Base-by-base conservation (phyloP, 2,888 invertebrate species). In the Aproaerema taeniolella region DNA sequence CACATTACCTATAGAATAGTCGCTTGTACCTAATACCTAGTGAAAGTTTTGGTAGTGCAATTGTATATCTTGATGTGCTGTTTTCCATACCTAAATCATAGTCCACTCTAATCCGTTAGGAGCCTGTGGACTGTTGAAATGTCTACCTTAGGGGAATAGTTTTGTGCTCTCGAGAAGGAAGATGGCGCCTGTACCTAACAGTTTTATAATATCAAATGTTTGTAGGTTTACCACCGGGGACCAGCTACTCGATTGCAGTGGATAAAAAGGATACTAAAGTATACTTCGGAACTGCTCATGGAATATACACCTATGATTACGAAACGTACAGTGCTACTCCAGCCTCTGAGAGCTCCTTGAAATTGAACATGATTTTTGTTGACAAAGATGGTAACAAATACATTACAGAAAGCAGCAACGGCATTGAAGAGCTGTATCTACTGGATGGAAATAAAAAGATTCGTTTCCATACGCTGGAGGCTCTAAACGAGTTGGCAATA, bases 331-430 rank as follows among this genome's bases (percentile, higher is more conserved):
- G 55, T 24, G 77, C 79, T 1, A 60, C 48, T 11, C 60, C 66
- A 8, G 45, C 72, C 7, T 65, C 70, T 0, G 62, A 60, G 35
- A 63, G 56, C 1, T 50, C 55, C 29, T 46, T 73, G 13, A 73
- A 69, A 46, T 47, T 78, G 2, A 67, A 78, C 44, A 75, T 73
- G 70, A 59, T 82, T 34, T 71, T 73, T 46, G 53, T 81, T 13
- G 81, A 80, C 46, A 77, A 67, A 49, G 68, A 81, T 38, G 68
- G 82, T 20, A 81, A 79, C 41, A 78, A 75, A 53, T 80, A 74
- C 49, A 56, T 79, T 2, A 74, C 75, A 7, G 69, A 78, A 38
- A 69, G 61, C 39, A 59, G 64, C 8, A 59, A 80, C 30, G 82
- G 80, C 2, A 49, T 73, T 6, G 71, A 80, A 51, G 72, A 80